Evolutionary conservation across 2,113 vertebrate genomes (phyloP).

Genomic region (Neolamprologus sp.): DNA sequence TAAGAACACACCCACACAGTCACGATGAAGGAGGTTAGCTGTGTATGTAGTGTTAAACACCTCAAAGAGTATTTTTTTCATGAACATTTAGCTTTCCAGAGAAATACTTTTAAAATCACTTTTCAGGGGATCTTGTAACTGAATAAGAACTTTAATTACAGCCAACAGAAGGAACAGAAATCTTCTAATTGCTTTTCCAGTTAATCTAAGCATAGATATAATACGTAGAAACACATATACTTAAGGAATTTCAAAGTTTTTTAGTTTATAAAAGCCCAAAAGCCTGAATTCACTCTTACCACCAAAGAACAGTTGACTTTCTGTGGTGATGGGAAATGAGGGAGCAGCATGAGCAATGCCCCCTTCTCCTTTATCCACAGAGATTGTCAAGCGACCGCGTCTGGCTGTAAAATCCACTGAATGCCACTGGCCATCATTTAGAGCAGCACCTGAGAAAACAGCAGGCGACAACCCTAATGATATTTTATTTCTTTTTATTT

Average conservation of each 20-base stretch:
- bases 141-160: background rate
- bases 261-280: background rate
- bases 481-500: background rate
- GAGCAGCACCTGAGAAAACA: constrained; percentile 64
- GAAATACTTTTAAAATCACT: background rate
- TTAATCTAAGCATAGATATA: background rate
- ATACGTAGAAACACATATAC: accelerated
- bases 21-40: background rate
- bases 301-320: constrained; percentile 78
- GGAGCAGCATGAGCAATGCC: constrained; percentile 47
- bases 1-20: background rate
- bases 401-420: constrained; percentile 73
- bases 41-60: background rate
- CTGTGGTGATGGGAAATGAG: constrained; percentile 62
- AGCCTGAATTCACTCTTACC: constrained; percentile 63
- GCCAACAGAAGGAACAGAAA: background rate
- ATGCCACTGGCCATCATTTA: constrained; percentile 91
- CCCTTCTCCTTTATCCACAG: constrained; percentile 70
- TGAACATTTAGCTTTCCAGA: background rate
- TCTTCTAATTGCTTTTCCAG: background rate
- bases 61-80: background rate
- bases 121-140: background rate
- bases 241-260: background rate
- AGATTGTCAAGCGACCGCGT: constrained; percentile 71
- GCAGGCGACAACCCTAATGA: background rate